phyloP scores from a whole-genome alignment of 2,797 vertebrate genomes.

The Myotis findleyi region DNA sequence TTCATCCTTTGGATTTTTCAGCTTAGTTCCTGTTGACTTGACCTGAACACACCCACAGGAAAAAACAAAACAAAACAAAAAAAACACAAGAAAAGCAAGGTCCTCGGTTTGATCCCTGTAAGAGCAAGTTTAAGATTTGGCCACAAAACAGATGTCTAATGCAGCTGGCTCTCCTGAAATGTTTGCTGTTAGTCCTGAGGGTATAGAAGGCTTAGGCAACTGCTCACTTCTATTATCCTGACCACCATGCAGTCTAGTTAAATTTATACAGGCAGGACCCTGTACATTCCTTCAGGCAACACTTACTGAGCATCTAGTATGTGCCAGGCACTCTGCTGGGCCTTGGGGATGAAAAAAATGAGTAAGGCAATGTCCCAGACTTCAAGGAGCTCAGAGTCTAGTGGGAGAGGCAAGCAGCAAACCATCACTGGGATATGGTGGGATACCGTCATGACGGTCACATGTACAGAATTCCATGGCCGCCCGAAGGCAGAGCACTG shows the following conservation, averaged over 20 bases:
- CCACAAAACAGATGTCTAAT: neutral
- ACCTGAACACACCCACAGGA: neutral
- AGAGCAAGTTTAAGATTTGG: neutral
- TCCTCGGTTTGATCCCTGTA: neutral
- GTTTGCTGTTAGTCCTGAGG: neutral
- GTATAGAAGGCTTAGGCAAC: neutral
- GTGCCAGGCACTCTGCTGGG: neutral
- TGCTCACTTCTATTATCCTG: neutral
- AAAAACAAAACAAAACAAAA: no score
- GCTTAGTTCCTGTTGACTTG: neutral
- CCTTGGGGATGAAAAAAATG: neutral
- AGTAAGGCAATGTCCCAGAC: neutral
- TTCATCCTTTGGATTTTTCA: neutral
- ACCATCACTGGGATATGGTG: neutral
- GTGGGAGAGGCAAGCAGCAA: neutral
- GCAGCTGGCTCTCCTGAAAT: neutral
- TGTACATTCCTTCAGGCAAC: neutral
- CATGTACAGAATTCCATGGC: neutral
- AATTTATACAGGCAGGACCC: neutral
- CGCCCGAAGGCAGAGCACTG: neutral
- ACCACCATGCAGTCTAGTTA: neutral
- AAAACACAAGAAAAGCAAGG: neutral
- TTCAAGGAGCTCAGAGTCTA: conserved; percentile 12
- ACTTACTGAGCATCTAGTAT: neutral
- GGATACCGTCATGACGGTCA: neutral